Evolutionary conservation across 1,140 invertebrate species (phyloP), one percentile per base, ranked within the genome.

Genomic region (Hypothenemus hampei): DNA sequence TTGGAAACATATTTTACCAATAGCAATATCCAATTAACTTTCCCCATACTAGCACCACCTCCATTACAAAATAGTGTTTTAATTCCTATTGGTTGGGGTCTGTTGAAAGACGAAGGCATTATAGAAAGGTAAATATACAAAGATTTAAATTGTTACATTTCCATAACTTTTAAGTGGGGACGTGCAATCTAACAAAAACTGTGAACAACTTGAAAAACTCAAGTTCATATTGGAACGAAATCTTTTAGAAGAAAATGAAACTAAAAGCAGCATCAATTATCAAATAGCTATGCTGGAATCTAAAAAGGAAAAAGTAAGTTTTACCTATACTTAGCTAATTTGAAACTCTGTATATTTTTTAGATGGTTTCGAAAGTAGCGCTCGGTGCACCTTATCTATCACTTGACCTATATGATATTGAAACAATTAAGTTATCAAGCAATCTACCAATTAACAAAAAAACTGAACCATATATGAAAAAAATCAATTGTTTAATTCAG

Each of bases 331-430:
- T 3, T 16, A 10, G 13, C 19, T 3, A 8, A 20, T 3, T 26
- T 26, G 7, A 3, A n/a, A 31, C 53, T 46, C 47, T 29, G n/a
- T 31, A 24, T 49, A 47, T 48, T 31, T 56, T 56, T 20, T 61
- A 77, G 75, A 73, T 74, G 67, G 37, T 55, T 20, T 55, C 56
- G 2, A 66, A 71, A 3, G 73, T 76, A 13, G 65, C 51, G 5
- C 61, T 66, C n/a, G 66, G 75, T 4, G 75, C 76, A 0, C 75
- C 76, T 1, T 74, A 74, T 64, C 61, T 76, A 43, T 70, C 73
- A 0, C 60, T 77, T 40, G 62, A 66, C 23, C 60, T 73, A 13
- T 58, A 61, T 56, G 66, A 72, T 36, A 67, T 72, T 3, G 60
- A 62, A 56, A 66, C 69, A 47, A 39, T 71, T 2, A 50, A 60